phyloP scores from a whole-genome alignment of 2,113 vertebrate species.

The Cyrtonyx montezumae region DNA sequence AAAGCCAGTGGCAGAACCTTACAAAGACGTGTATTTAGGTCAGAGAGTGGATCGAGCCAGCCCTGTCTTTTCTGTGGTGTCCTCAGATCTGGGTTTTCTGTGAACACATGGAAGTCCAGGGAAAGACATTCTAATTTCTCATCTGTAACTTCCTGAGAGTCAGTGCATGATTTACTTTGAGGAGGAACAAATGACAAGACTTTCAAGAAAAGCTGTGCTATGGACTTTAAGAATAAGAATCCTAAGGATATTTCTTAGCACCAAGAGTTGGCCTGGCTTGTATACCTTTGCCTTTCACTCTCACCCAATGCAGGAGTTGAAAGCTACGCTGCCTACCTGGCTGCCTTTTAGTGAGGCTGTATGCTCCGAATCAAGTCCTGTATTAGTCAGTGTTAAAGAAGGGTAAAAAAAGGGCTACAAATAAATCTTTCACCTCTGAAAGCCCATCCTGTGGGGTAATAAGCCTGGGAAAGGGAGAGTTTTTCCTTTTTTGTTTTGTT shows the following conservation, averaged over 20 bases:
- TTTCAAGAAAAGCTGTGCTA: not conserved
- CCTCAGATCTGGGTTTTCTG: not conserved
- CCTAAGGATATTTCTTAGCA: not conserved
- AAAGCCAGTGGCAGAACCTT: fast-evolving
- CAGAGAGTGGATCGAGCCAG: not conserved
- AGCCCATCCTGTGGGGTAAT: not conserved
- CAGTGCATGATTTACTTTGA: fast-evolving
- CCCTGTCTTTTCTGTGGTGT: not conserved
- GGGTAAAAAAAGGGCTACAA: not conserved
- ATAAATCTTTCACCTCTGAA: not conserved
- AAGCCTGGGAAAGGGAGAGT: not conserved
- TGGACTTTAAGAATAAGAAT: not conserved
- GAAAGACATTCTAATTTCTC: not conserved
- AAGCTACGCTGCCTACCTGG: not conserved
- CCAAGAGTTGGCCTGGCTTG: not conserved
- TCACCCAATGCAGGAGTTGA: not conserved
- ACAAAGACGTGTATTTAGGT: not conserved
- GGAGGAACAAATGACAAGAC: not conserved
- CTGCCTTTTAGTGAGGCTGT: not conserved
- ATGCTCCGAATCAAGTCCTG: not conserved
- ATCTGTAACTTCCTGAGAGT: not conserved
- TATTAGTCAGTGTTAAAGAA: not conserved
- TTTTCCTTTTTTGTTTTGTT: not conserved
- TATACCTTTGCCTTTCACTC: not conserved
- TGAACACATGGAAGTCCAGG: not conserved